These are phyloP conservation scores for Arion vulgaris DNA, from an alignment of 1,140 invertebrate genomes.

Conservation along the genomic window DNA sequence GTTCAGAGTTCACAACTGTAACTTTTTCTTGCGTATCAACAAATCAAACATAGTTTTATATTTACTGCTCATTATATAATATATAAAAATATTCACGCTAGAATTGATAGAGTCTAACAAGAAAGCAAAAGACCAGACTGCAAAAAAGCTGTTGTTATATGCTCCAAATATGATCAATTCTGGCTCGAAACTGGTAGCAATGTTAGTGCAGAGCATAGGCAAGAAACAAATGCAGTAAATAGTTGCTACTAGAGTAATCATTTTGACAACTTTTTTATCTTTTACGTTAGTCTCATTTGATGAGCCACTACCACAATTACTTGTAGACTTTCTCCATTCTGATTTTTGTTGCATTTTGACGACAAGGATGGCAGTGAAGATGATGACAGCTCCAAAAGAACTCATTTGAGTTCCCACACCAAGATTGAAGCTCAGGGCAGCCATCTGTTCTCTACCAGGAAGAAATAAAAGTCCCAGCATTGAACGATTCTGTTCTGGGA, in stretches of 20 bases:
- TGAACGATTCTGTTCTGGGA: not conserved
- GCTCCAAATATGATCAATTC: not conserved
- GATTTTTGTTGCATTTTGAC: not conserved
- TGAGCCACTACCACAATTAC: not conserved
- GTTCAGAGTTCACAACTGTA: too few relatives aligned
- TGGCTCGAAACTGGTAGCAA: not conserved
- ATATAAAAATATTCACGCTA: conserved; percentile 3
- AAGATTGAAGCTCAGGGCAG: not conserved
- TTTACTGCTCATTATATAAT: conserved; percentile 16
- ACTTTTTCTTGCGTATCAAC: not conserved
- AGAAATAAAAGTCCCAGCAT: not conserved
- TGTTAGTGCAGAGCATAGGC: not conserved
- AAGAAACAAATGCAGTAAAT: conserved; percentile 9
- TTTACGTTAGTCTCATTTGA: not conserved
- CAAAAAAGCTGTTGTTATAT: not conserved
- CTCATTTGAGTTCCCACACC: not conserved
- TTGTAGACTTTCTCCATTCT: not conserved
- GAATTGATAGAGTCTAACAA: not conserved
- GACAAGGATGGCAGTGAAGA: not conserved
- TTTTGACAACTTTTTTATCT: not conserved
- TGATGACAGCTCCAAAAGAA: not conserved
- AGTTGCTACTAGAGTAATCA: not conserved
- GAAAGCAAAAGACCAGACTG: not conserved
- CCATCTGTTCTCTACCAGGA: not conserved
- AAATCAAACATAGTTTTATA: not conserved